Evolutionary conservation across 2,113 vertebrate species (phyloP).

Genomic region (Sphaerodactylus townsendi): DNA sequence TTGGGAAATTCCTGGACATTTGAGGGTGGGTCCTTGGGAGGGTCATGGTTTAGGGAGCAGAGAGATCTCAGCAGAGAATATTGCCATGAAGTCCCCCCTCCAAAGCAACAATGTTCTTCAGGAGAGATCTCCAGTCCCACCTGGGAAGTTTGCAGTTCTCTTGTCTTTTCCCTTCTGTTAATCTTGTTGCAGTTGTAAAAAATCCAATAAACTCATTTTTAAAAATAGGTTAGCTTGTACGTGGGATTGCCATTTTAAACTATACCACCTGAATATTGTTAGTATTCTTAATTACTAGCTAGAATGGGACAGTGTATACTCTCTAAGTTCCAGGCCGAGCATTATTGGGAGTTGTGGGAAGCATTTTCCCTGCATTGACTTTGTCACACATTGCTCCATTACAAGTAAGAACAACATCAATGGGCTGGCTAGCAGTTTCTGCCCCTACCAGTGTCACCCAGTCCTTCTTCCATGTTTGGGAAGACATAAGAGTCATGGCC

Average conservation of each 20-base stretch:
- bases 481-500: background rate
- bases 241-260: background rate
- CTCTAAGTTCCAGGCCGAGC: background rate
- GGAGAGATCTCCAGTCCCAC: too few species aligned
- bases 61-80: too few species aligned
- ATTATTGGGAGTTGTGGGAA: background rate
- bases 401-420: background rate
- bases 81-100: too few species aligned
- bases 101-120: too few species aligned
- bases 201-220: too few species aligned
- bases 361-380: background rate
- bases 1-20: too few species aligned
- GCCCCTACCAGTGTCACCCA: background rate
- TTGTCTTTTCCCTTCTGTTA: background rate
- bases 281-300: background rate
- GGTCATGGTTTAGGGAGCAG: too few species aligned
- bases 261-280: background rate
- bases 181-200: too few species aligned
- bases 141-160: too few species aligned
- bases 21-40: too few species aligned
- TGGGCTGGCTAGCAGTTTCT: background rate
- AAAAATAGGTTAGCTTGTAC: background rate
- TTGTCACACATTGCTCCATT: background rate
- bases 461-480: too few species aligned
- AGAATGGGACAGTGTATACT: background rate